phyloP scores from a whole-genome alignment of 2,797 vertebrate genomes.

The Hippoglossus hippoglossus region DNA sequence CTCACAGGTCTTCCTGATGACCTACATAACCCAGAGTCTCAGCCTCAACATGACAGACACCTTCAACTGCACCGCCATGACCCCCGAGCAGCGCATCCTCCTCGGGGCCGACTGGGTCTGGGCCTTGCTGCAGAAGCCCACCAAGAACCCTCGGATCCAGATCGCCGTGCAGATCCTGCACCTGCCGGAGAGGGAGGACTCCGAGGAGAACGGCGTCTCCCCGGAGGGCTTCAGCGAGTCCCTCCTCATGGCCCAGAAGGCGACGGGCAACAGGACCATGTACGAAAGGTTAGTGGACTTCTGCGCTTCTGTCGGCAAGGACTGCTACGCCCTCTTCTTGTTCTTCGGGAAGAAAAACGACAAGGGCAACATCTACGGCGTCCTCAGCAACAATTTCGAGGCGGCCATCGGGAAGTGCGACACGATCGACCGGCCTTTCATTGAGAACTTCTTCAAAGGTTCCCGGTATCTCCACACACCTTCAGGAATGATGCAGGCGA shows the following conservation, averaged over 20 bases:
- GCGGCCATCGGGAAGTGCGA: slow-evolving; percentile 71
- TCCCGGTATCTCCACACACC: slow-evolving; percentile 74
- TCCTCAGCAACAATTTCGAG: slow-evolving; percentile 85
- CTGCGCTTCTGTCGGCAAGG: slow-evolving; percentile 80
- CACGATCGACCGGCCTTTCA: slow-evolving; percentile 71
- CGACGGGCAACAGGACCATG: slow-evolving; percentile 60
- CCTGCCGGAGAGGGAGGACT: slow-evolving; percentile 43
- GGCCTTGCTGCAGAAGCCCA: slow-evolving; percentile 76
- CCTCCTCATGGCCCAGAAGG: slow-evolving; percentile 71
- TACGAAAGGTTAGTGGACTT: slow-evolving; percentile 81
- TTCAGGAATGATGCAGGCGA: slow-evolving; percentile 77
- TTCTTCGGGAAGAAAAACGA: slow-evolving; percentile 79
- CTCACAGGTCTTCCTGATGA: slow-evolving; percentile 83
- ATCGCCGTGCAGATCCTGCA: slow-evolving; percentile 81
- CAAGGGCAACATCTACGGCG: slow-evolving; percentile 76
- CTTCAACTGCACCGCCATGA: slow-evolving; percentile 84
- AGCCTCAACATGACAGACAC: slow-evolving; percentile 65
- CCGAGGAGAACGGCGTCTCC: not conserved
- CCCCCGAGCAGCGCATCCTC: slow-evolving; percentile 78
- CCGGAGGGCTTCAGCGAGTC: slow-evolving; percentile 57
- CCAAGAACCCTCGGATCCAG: slow-evolving; percentile 80
- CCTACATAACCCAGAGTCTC: slow-evolving; percentile 80
- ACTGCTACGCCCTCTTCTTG: slow-evolving; percentile 85
- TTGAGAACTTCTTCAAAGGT: slow-evolving; percentile 83
- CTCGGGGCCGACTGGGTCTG: slow-evolving; percentile 85